Conservation (phyloP, 2,888 invertebrate genomes). For the Drosophila nr. perissopoda region DNA sequence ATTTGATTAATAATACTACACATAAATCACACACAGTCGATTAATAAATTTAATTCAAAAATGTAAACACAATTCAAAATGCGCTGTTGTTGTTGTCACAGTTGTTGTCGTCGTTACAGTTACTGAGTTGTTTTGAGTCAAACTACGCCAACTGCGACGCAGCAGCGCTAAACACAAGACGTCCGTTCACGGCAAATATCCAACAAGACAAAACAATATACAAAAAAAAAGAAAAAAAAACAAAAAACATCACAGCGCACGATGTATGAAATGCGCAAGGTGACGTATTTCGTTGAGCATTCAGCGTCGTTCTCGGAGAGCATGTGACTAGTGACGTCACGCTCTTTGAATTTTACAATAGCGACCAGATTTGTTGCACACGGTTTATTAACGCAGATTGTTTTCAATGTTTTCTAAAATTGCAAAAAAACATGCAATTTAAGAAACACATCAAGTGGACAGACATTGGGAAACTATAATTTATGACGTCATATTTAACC, state of each 20-base stretch:
- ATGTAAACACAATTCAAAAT: constrained; percentile 55
- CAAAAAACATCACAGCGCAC: constrained; percentile 53
- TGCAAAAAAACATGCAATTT: neutral
- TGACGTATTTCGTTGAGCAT: neutral
- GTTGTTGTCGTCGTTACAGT: constrained; percentile 41
- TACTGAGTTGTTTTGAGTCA: constrained; percentile 53
- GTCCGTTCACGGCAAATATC: constrained; percentile 68
- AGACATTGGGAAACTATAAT: neutral
- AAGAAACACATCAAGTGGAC: neutral
- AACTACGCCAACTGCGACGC: constrained; percentile 72
- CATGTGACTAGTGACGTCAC: constrained; percentile 25
- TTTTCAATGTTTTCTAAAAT: neutral
- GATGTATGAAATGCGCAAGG: constrained; percentile 21
- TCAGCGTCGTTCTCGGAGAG: constrained; percentile 17
- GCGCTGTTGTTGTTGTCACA: constrained; percentile 38
- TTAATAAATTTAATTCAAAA: constrained; percentile 46
- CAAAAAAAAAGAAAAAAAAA: constrained; percentile 31
- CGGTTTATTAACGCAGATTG: neutral
- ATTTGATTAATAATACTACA: constrained; percentile 1
- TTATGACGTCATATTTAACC: constrained; percentile 12
- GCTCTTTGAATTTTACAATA: neutral
- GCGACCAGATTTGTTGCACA: too few relatives aligned
- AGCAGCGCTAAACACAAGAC: constrained; percentile 66
- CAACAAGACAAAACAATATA: constrained; percentile 59
- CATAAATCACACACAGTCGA: constrained; percentile 33